Evolutionary conservation across 2,113 vertebrate species (phyloP).

Genomic region (Eclectus roratus): DNA sequence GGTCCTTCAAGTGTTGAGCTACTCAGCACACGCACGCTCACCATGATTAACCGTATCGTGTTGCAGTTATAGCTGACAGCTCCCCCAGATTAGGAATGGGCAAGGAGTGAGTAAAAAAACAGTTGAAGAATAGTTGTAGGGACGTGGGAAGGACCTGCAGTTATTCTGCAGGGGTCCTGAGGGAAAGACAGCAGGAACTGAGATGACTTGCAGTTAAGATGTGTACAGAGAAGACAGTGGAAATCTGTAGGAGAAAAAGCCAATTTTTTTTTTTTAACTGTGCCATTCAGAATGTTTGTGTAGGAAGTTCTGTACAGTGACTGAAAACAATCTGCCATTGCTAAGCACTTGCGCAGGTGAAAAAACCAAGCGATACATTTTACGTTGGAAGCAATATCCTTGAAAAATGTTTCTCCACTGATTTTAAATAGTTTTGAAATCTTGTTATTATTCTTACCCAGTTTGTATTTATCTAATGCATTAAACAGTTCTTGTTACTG

Average conservation of each 20-base stretch:
- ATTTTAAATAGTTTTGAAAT: not conserved
- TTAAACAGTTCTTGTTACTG: not conserved
- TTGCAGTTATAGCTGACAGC: not conserved
- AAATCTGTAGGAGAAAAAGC: not conserved
- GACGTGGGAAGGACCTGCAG: not conserved
- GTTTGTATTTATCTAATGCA: not conserved
- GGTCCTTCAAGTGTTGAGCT: not conserved
- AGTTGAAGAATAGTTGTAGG: not conserved
- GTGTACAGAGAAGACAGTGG: not conserved
- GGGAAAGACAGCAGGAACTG: not conserved
- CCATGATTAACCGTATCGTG: fast-evolving
- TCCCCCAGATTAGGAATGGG: fast-evolving
- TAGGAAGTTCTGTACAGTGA: not conserved
- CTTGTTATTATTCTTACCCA: not conserved
- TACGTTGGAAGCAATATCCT: not conserved
- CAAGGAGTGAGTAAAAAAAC: not conserved
- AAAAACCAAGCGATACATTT: not conserved
- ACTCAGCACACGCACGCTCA: fast-evolving
- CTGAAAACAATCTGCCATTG: not conserved
- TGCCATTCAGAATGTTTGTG: not conserved
- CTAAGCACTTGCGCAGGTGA: not conserved
- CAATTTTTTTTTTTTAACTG: not conserved
- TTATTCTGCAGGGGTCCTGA: not conserved
- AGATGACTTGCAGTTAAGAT: not conserved
- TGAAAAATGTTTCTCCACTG: not conserved